These are phyloP conservation scores for Syngnathus typhle DNA, from an alignment of 2,113 vertebrate genomes.

Conservation along the genomic window DNA sequence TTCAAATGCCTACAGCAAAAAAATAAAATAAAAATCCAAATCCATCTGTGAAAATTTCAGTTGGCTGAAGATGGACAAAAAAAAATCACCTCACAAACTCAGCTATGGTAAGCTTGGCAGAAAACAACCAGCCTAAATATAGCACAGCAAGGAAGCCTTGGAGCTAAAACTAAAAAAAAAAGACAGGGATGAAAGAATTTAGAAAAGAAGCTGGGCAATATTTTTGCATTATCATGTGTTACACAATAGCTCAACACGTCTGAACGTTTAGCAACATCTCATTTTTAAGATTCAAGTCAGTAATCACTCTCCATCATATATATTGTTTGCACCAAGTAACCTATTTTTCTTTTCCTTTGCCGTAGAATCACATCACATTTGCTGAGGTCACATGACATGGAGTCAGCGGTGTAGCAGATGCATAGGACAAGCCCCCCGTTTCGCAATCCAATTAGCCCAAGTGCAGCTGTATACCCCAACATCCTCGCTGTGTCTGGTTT, in stretches of 20 bases:
- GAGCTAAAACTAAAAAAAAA: slow-evolving; percentile 32
- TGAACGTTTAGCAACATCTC: too few species aligned
- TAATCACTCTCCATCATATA: background rate
- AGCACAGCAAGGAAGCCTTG: slow-evolving; percentile 37
- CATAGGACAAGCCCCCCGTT: slow-evolving; percentile 91
- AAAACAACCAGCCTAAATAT: slow-evolving; percentile 53
- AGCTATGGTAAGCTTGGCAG: slow-evolving; percentile 9
- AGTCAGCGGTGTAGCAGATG: slow-evolving; percentile 79
- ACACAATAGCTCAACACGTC: background rate
- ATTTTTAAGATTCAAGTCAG: background rate
- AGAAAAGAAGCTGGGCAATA: background rate
- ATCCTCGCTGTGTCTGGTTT: slow-evolving; percentile 35
- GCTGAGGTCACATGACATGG: slow-evolving; percentile 99
- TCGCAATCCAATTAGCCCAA: slow-evolving; percentile 78
- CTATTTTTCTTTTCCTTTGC: background rate
- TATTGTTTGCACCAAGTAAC: background rate
- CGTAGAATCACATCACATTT: slow-evolving; percentile 96
- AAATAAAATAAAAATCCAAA: background rate
- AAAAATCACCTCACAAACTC: slow-evolving; percentile 18
- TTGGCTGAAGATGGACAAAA: slow-evolving; percentile 5
- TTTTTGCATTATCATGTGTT: background rate
- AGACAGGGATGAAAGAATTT: slow-evolving; percentile 3
- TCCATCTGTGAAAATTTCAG: background rate
- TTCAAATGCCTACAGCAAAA: background rate
- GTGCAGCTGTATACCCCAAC: slow-evolving; percentile 55